phyloP scores from a whole-genome alignment of 2,797 vertebrate species.

The Pachyuromys duprasi region DNA sequence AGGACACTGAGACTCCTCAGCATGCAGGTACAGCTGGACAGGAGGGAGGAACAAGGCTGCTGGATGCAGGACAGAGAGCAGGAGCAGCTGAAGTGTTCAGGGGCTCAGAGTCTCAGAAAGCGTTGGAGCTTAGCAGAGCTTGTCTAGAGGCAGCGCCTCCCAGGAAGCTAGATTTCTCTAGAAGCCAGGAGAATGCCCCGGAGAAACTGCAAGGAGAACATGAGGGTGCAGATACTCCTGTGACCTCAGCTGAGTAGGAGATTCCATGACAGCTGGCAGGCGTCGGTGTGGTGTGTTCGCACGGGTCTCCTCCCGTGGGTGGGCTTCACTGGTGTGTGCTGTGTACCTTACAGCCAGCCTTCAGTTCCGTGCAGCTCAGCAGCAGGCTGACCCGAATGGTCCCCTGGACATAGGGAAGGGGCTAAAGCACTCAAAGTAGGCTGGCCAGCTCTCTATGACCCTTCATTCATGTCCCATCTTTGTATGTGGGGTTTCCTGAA shows the following conservation, averaged over 20 bases:
- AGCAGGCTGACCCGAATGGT: too few species aligned
- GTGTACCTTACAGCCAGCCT: too few species aligned
- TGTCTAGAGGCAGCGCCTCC: fast-evolving
- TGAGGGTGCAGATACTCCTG: fast-evolving
- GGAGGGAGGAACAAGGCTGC: fast-evolving
- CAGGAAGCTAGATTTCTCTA: background rate
- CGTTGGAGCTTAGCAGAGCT: fast-evolving
- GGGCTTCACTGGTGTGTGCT: background rate
- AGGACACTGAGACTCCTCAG: fast-evolving
- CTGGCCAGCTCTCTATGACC: background rate
- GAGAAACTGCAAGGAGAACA: fast-evolving
- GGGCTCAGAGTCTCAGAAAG: fast-evolving
- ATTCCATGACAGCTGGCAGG: slow-evolving; percentile 70
- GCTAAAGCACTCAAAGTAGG: background rate
- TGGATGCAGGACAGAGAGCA: fast-evolving
- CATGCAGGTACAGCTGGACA: fast-evolving
- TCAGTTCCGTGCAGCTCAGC: background rate
- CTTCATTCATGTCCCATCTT: too few species aligned
- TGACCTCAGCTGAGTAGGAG: background rate
- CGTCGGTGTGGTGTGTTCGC: background rate
- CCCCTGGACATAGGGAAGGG: background rate
- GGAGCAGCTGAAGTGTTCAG: fast-evolving
- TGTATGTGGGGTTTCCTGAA: background rate
- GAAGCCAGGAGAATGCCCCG: slow-evolving; percentile 8
- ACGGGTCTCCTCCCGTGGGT: background rate